Percentiles rank a stretch among this genome's conserved stretches.
Conservation (phyloP, 2,113 vertebrate species). For the Arothron firmamentum region DNA sequence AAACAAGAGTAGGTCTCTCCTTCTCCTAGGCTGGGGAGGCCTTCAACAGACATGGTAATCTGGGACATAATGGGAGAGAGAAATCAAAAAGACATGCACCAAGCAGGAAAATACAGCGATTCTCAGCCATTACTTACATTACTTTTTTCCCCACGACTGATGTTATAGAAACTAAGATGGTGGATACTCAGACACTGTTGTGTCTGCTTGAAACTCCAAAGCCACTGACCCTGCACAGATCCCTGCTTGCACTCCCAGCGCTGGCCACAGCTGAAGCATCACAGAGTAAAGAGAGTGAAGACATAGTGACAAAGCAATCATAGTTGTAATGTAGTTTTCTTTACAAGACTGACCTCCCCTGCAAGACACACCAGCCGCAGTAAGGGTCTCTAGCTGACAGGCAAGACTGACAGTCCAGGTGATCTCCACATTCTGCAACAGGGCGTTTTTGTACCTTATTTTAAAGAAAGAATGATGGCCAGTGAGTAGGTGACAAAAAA, state of each 20-base stretch:
- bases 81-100: neutral
- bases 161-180: constrained; percentile 83
- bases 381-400: constrained; percentile 86
- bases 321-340: too few species aligned
- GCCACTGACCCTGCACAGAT: constrained; percentile 81
- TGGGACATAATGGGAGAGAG: constrained; percentile 44
- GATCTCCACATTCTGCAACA: constrained; percentile 85
- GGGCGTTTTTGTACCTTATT: constrained; percentile 85
- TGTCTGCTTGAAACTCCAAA: constrained; percentile 88
- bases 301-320: neutral
- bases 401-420: constrained; percentile 84
- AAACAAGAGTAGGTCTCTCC: constrained; percentile 88
- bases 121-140: constrained; percentile 72
- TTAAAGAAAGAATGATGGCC: too few species aligned
- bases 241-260: constrained; percentile 81
- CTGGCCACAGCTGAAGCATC: constrained; percentile 79
- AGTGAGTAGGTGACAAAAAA: neutral
- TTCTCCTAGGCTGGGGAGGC: constrained; percentile 79
- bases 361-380: constrained; percentile 96
- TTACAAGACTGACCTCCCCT: constrained; percentile 81
- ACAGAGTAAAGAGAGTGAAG: neutral
- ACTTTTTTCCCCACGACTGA: constrained; percentile 87
- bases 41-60: constrained; percentile 82
- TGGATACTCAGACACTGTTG: constrained; percentile 82
- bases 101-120: neutral